phyloP scores from a whole-genome alignment of 2,113 vertebrate species.

The Oreocharis arfaki region DNA sequence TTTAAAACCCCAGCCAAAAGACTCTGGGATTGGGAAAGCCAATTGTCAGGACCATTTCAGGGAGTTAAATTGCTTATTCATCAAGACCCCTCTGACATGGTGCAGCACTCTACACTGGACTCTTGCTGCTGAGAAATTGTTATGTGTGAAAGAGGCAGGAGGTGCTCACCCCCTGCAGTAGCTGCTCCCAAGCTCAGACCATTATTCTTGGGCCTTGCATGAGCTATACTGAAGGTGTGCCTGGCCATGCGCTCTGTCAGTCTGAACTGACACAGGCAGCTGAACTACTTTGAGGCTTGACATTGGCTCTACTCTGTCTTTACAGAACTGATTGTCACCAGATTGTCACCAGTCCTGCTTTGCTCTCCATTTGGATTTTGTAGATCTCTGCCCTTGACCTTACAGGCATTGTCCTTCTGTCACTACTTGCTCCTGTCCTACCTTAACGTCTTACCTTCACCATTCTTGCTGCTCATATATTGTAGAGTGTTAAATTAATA shows the following conservation, averaged over 20 bases:
- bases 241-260: neutral
- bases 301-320: neutral
- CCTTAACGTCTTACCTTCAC: neutral
- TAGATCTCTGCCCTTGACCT: neutral
- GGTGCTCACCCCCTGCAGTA: neutral
- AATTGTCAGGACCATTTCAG: neutral
- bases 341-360: neutral
- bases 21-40: neutral
- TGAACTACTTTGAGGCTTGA: neutral
- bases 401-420: neutral
- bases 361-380: neutral
- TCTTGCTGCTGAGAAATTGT: neutral
- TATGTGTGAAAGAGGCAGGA: neutral
- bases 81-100: neutral
- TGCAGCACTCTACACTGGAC: neutral
- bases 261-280: neutral
- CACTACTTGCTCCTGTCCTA: neutral
- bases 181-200: neutral
- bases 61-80: neutral
- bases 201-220: neutral
- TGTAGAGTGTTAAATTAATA: neutral
- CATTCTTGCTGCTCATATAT: neutral
- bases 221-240: neutral
- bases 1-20: neutral
- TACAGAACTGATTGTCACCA: neutral